Evolutionary conservation across 2,888 invertebrate genomes (phyloP).

Genomic region (Miltochrista miniata): DNA sequence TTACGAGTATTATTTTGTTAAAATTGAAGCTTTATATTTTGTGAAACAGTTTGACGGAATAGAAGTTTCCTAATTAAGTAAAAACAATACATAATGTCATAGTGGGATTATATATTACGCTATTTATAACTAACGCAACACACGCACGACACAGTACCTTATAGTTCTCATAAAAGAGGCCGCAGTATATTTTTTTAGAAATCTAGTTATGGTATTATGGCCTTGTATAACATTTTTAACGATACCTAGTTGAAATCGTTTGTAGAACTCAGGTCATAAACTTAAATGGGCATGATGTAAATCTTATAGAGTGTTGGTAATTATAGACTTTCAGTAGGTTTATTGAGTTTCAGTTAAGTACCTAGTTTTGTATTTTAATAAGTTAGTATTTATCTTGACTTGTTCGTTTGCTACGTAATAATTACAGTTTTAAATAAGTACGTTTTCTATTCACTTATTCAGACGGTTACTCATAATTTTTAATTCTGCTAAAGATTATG

Average conservation of each 20-base stretch:
- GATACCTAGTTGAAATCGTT: constrained; percentile 8
- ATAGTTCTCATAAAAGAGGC: constrained; percentile 26
- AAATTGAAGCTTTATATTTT: neutral
- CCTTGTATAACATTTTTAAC: constrained; percentile 21
- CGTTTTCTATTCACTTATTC: too few species aligned
- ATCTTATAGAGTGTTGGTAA: constrained; percentile 3
- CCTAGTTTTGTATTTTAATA: too few species aligned
- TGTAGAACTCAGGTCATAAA: constrained; percentile 1
- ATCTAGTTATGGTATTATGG: constrained; percentile 21
- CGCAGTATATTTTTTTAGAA: constrained; percentile 23
- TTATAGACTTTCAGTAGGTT: neutral
- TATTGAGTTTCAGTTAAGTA: too few species aligned
- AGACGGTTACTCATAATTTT: too few species aligned
- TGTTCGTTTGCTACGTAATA: too few species aligned
- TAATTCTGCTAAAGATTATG: too few species aligned
- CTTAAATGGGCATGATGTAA: constrained; percentile 7
- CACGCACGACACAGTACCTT: neutral
- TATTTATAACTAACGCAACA: too few species aligned
- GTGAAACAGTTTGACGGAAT: neutral
- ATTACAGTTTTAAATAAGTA: too few species aligned
- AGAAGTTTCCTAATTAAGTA: neutral
- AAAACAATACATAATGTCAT: too few species aligned
- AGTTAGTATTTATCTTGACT: too few species aligned
- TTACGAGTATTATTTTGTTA: too few species aligned
- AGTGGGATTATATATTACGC: too few species aligned